Conservation (phyloP, 2,888 invertebrate species). For the Lithophane ornitopus region DNA sequence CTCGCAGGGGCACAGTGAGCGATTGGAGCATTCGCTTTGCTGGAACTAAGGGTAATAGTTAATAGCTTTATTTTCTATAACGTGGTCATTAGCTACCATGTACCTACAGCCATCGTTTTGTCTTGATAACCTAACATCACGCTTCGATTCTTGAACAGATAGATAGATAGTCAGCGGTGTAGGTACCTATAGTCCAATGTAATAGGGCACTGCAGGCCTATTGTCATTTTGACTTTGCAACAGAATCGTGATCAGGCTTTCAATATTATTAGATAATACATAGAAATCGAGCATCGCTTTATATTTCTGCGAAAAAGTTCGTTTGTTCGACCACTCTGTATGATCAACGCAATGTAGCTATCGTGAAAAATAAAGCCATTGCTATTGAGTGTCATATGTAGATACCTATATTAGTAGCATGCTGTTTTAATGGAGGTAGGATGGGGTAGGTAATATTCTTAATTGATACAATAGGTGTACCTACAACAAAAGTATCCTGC, state of each 20-base stretch:
- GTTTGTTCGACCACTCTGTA: not conserved
- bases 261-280: conserved; percentile 2
- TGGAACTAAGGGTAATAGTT: conserved; percentile 24
- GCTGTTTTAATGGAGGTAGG: not conserved
- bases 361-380: conserved; percentile 1
- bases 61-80: not conserved
- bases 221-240: not conserved
- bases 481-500: not conserved
- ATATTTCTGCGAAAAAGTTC: conserved; percentile 17
- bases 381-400: not conserved
- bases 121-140: no score
- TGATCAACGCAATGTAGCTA: not conserved
- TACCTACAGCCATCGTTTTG: no score
- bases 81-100: no score
- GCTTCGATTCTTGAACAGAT: no score
- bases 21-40: conserved; percentile 20
- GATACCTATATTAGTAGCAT: not conserved
- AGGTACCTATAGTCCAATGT: no score
- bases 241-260: conserved; percentile 8
- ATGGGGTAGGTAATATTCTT: not conserved
- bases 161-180: no score
- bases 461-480: not conserved
- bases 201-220: no score
- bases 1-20: conserved; percentile 6
- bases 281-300: conserved; percentile 17